Conservation (phyloP, 2,797 vertebrate genomes). For the Chelon auratus region DNA sequence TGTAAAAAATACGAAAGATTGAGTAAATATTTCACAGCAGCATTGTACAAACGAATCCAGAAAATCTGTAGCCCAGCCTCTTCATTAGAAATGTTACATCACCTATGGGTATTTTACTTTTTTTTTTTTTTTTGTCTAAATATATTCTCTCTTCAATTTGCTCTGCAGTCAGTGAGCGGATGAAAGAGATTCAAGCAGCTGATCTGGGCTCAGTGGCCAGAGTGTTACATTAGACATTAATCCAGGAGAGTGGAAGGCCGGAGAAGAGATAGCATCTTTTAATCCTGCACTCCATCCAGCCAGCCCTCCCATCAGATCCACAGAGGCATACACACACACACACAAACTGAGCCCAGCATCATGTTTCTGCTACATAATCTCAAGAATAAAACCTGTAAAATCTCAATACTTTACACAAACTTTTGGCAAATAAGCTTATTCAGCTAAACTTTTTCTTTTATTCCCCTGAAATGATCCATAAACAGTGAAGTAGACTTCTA, state of each 20-base stretch:
- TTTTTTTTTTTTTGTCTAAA: constrained; percentile 53
- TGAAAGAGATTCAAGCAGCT: constrained; percentile 83
- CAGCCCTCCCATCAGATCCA: constrained; percentile 34
- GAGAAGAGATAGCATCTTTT: constrained; percentile 77
- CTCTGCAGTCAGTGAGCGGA: constrained; percentile 66
- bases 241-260: constrained; percentile 82
- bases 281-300: constrained; percentile 71
- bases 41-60: not conserved
- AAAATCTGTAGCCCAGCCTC: not conserved
- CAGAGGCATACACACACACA: constrained; percentile 11
- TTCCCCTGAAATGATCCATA: not conserved
- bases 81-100: constrained; percentile 67
- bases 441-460: not conserved
- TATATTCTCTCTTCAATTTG: constrained; percentile 78
- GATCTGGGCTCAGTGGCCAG: constrained; percentile 83
- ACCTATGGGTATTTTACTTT: constrained; percentile 50
- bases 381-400: not conserved
- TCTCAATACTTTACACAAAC: not conserved
- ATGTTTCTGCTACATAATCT: not conserved
- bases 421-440: not conserved
- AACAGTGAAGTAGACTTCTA: not conserved
- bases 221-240: constrained; percentile 87
- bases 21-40: not conserved
- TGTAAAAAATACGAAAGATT: not conserved
- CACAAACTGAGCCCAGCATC: constrained; percentile 16